phyloP scores from a whole-genome alignment of 2,797 vertebrate species.

The Furcifer pardalis region DNA sequence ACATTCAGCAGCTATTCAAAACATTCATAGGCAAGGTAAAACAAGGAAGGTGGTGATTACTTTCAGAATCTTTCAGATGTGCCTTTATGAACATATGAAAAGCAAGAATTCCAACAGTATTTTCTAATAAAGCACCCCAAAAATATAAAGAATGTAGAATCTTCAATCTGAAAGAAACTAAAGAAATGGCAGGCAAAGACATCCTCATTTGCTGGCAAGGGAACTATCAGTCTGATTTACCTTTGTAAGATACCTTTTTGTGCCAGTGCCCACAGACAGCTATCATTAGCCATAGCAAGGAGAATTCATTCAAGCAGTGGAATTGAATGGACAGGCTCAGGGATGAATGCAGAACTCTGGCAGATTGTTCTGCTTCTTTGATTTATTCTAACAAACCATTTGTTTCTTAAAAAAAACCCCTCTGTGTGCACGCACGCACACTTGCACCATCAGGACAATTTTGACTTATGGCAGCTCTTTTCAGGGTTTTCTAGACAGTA shows the following conservation, averaged over 20 bases:
- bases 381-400: neutral
- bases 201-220: neutral
- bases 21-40: neutral
- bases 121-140: conserved; percentile 16
- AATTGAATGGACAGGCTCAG: neutral
- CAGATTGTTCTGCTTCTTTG: neutral
- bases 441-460: too few species aligned
- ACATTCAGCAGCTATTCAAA: conserved; percentile 21
- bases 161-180: conserved; percentile 7
- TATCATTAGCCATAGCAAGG: neutral
- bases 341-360: neutral
- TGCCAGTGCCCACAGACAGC: neutral
- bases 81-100: conserved; percentile 16
- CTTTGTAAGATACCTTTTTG: conserved; percentile 1
- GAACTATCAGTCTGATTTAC: conserved; percentile 26
- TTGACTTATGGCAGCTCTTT: too few species aligned
- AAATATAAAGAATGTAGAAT: conserved; percentile 31
- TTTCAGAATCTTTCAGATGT: conserved; percentile 14
- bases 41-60: conserved; percentile 14
- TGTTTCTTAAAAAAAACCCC: neutral
- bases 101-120: neutral
- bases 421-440: too few species aligned
- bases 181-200: neutral
- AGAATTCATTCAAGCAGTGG: neutral
- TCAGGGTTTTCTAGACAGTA: too few species aligned